Conservation (phyloP, 2,797 vertebrate genomes). For the Poecilia gillii region DNA sequence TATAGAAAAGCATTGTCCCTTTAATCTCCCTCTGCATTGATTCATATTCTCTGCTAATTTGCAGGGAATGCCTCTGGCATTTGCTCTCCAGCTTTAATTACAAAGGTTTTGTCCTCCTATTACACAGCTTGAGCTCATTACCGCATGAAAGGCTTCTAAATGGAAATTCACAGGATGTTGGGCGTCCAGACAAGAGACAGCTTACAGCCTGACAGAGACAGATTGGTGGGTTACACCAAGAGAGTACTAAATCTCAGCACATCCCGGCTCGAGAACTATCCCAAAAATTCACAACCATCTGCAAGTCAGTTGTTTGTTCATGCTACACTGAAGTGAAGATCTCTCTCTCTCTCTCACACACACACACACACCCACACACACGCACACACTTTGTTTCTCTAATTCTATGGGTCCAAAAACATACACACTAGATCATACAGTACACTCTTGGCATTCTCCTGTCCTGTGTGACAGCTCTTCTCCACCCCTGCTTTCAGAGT, state of each 20-base stretch:
- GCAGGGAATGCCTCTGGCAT: slow-evolving; percentile 36
- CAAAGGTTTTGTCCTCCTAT: slow-evolving; percentile 41
- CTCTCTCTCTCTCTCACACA: neutral
- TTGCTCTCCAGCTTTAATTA: slow-evolving; percentile 39
- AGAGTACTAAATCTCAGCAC: slow-evolving; percentile 36
- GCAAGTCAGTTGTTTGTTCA: slow-evolving; percentile 7
- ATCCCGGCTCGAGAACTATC: slow-evolving; percentile 35
- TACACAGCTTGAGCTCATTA: slow-evolving; percentile 54
- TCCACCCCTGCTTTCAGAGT: slow-evolving; percentile 39
- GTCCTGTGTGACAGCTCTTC: slow-evolving; percentile 13
- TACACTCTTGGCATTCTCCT: slow-evolving; percentile 14
- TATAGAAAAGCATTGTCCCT: slow-evolving; percentile 52
- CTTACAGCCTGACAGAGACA: slow-evolving; percentile 36
- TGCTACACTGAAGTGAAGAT: slow-evolving; percentile 14
- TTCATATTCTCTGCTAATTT: slow-evolving; percentile 58
- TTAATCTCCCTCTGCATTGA: slow-evolving; percentile 58
- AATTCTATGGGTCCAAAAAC: slow-evolving; percentile 27
- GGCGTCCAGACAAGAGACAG: slow-evolving; percentile 19
- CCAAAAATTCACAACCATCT: slow-evolving; percentile 31
- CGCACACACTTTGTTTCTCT: slow-evolving; percentile 4
- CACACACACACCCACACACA: neutral
- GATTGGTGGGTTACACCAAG: slow-evolving; percentile 32
- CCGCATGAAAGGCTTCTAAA: slow-evolving; percentile 29
- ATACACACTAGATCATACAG: neutral
- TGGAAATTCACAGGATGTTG: slow-evolving; percentile 33